Percentiles rank a stretch among this genome's conserved stretches.
These are phyloP conservation scores for Sphaeridia pumilis DNA, from an alignment of 2,888 invertebrate genomes.

Conservation along the genomic window DNA sequence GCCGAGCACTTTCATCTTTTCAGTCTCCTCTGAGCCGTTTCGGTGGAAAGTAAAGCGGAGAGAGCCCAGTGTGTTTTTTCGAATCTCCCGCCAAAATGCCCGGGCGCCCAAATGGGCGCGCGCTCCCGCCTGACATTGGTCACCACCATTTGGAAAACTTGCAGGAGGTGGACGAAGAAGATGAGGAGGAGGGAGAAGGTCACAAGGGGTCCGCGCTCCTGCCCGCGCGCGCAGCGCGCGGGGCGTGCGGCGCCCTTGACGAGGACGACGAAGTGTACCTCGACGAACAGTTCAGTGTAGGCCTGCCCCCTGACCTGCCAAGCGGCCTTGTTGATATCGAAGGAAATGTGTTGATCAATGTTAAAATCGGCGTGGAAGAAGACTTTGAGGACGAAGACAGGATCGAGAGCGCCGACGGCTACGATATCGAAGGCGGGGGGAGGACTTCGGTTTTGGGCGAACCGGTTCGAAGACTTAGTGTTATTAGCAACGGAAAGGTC, in stretches of 20 bases:
- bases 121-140: background rate
- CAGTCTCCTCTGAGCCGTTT: no score
- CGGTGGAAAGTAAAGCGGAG: no score
- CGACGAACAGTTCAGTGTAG: conserved; percentile 29
- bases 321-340: conserved; percentile 33
- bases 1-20: no score
- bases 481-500: conserved; percentile 13
- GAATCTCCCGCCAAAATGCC: no score
- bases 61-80: no score
- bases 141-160: conserved; percentile 13
- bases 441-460: background rate
- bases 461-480: conserved; percentile 7
- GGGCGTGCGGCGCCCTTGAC: no score
- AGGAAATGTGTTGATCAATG: conserved; percentile 24
- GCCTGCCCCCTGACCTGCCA: conserved; percentile 32
- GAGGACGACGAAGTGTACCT: background rate
- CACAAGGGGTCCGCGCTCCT: background rate
- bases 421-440: background rate
- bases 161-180: conserved; percentile 13
- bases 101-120: background rate
- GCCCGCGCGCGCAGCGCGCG: background rate
- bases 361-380: conserved; percentile 26
- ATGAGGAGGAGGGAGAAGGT: background rate
- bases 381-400: conserved; percentile 22
- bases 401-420: background rate